These are phyloP conservation scores for Gymnogyps californianus DNA, from an alignment of 2,113 vertebrate genomes.

Conservation along the genomic window DNA sequence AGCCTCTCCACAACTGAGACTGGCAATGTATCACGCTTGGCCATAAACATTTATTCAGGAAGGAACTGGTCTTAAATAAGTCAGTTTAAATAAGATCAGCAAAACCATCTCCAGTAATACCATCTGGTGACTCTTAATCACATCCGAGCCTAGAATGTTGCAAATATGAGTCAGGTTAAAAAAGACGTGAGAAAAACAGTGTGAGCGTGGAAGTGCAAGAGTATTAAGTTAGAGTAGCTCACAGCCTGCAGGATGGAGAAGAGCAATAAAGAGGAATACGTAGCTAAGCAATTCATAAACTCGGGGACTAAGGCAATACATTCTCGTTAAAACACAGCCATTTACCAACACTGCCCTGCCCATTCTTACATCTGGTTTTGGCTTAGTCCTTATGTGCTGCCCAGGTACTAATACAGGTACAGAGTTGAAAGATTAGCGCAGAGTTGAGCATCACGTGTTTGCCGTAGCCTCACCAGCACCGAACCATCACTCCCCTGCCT, in stretches of 20 bases:
- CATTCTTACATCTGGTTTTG: neutral
- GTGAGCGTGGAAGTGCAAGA: neutral
- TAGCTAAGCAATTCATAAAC: neutral
- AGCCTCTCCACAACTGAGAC: neutral
- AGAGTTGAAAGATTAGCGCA: neutral
- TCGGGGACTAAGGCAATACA: neutral
- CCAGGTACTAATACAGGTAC: neutral
- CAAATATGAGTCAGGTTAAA: slow-evolving; percentile 32
- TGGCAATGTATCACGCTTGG: neutral
- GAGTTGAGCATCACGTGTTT: neutral
- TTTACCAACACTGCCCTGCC: neutral
- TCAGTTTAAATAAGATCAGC: slow-evolving; percentile 38
- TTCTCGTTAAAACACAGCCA: neutral
- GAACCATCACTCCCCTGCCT: neutral
- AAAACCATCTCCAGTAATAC: slow-evolving; percentile 17
- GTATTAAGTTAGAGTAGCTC: neutral
- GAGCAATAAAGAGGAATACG: neutral
- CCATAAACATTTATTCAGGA: slow-evolving; percentile 19
- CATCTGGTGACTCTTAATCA: slow-evolving; percentile 49
- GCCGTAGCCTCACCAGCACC: rapidly evolving
- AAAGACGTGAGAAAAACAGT: neutral
- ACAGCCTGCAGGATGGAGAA: neutral
- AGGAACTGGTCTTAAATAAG: slow-evolving; percentile 25
- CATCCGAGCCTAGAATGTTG: neutral
- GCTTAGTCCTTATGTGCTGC: neutral